Evolutionary conservation across 2,888 invertebrate species (phyloP).

Genomic region (Platycnemis pennipes): DNA sequence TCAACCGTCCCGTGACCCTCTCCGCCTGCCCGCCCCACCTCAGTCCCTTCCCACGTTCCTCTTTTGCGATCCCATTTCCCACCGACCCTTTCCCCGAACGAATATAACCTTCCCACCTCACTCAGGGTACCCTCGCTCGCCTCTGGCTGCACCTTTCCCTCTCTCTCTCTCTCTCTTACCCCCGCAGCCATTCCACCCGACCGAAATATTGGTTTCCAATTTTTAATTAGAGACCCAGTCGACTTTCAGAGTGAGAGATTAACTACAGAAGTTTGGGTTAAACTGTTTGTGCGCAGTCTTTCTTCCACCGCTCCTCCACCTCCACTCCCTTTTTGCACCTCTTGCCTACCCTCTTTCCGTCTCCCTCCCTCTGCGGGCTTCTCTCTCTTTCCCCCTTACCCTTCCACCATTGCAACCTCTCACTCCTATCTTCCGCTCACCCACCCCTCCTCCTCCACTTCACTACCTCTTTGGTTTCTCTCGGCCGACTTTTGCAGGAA

Average conservation of each 20-base stretch:
- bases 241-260: slow-evolving; percentile 64
- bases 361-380: not conserved
- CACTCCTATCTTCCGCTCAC: not conserved
- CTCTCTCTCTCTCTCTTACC: slow-evolving; percentile 8
- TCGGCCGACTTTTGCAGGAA: not conserved
- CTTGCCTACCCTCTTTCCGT: not conserved
- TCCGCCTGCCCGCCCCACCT: too few species aligned
- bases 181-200: slow-evolving; percentile 18
- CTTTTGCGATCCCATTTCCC: not conserved
- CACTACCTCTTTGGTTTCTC: not conserved
- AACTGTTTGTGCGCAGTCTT: slow-evolving; percentile 60
- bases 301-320: not conserved
- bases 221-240: slow-evolving; percentile 64
- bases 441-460: not conserved
- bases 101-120: not conserved
- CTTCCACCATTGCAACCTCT: not conserved
- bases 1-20: not conserved
- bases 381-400: not conserved
- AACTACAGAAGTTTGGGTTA: slow-evolving; percentile 64
- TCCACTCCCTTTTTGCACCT: slow-evolving; percentile 20
- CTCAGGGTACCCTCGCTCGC: not conserved
- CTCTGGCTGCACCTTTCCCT: not conserved
- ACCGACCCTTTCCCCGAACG: too few species aligned
- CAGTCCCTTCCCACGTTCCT: not conserved
- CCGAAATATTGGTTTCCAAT: slow-evolving; percentile 67